These are phyloP conservation scores for Coenonympha arcania DNA, from an alignment of 2,888 invertebrate genomes.

Conservation along the genomic window DNA sequence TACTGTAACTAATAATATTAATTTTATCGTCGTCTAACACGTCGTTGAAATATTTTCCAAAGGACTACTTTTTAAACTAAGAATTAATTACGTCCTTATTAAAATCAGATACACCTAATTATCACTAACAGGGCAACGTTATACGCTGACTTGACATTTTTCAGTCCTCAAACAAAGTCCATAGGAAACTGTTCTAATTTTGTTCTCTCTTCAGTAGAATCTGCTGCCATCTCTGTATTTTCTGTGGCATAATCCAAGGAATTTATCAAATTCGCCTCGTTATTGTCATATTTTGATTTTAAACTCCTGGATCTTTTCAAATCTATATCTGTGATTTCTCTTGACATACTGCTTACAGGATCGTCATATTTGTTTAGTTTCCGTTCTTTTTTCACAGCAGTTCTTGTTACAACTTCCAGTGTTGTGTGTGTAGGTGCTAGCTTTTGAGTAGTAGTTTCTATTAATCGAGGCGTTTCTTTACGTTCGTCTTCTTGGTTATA, in stretches of 20 bases:
- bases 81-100: too few relatives aligned
- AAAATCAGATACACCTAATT: too few relatives aligned
- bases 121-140: too few relatives aligned
- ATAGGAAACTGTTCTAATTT: conserved; percentile 37
- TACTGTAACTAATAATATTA: too few relatives aligned
- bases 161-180: conserved; percentile 33
- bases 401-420: conserved; percentile 11
- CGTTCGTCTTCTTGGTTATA: conserved; percentile 16
- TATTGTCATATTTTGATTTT: conserved; percentile 38
- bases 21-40: too few relatives aligned
- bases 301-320: conserved; percentile 19
- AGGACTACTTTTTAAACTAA: too few relatives aligned
- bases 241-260: conserved; percentile 53
- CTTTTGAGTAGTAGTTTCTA: conserved; percentile 5
- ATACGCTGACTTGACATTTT: too few relatives aligned
- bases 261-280: conserved; percentile 47
- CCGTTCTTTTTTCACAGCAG: conserved; percentile 3
- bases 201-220: conserved; percentile 37
- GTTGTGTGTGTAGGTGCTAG: conserved; percentile 5
- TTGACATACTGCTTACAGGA: conserved; percentile 37
- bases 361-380: conserved; percentile 19
- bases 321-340: conserved; percentile 32
- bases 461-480: neutral
- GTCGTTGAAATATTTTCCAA: too few relatives aligned
- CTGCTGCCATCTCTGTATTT: conserved; percentile 35